Base-by-base conservation (phyloP, 2,888 invertebrate genomes). In the Eristalis arbustorum region DNA sequence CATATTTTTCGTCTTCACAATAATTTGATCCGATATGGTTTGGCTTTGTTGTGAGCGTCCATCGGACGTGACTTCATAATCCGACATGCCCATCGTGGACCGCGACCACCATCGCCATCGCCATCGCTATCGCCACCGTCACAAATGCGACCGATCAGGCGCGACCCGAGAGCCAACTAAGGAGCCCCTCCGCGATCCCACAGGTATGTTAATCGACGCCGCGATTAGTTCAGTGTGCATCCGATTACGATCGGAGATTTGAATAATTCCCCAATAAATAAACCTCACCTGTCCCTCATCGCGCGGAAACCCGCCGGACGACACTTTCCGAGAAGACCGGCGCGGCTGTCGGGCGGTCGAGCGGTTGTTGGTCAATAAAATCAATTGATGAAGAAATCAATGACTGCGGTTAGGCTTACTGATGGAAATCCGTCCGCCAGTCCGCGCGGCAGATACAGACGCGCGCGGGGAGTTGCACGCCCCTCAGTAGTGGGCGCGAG, bases 341-440 rank as follows among this genome's bases (percentile, higher is more conserved):
- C 4, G 22, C 40, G 34, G 1, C 25, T 3, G 25, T 25, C 25
- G 25, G 3, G 25, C 25, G 25, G 2, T 25, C 25, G 5, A 22
- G 5, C 18, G 10, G 34, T 40, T 69, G 59, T 75, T 79, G 74
- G 72, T 66, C 83, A 72, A 83, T 87, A 79, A 87, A 87, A 64
- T 56, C 78, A 79, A 75, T 87, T 72, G 87, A 87, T 87, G 87
- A 87, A 87, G 87, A 82, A 83, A 82, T 87, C 85, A 85, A 78
- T 78, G 69, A 56, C 23, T 82, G 77, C 59, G 72, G 83, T 83
- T 72, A 61, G 84, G 63, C 73, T 61, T 61, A 72, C 62, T 63
- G 59, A 63, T 69, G 69, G 49, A 74, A 61, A 71, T 68, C 63
- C 49, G 49, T 8, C 18, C 49, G n/a, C 18, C 49, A 1, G 25